These are phyloP conservation scores for Diabrotica undecimpunctata DNA, from an alignment of 1,140 invertebrate species.

Conservation along the genomic window DNA sequence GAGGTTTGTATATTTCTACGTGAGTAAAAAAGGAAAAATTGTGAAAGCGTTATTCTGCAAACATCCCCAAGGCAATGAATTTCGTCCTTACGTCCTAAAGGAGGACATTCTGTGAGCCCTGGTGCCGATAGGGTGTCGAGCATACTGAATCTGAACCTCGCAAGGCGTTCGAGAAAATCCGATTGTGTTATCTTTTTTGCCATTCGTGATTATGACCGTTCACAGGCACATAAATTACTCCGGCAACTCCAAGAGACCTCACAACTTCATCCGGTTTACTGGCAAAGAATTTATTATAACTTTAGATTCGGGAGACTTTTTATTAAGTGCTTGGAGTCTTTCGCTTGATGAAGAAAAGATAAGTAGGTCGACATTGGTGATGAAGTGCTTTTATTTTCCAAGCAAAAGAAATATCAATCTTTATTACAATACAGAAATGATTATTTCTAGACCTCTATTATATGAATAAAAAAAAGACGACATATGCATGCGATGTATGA, in stretches of 20 bases:
- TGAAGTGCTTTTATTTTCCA: no score
- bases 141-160: constrained; percentile 40
- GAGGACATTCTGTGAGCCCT: constrained; percentile 12
- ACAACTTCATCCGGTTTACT: constrained; percentile 1
- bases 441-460: no score
- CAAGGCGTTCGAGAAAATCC: constrained; percentile 42
- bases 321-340: no score
- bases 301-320: no score
- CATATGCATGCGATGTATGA: no score
- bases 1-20: no score
- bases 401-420: no score
- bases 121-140: constrained; percentile 27
- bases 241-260: constrained; percentile 38
- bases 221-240: constrained; percentile 41
- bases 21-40: no score
- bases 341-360: no score
- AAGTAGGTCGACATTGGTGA: no score
- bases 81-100: background rate
- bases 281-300: constrained; percentile 22
- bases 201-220: constrained; percentile 44
- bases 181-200: constrained; percentile 47
- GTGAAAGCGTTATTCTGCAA: background rate
- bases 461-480: no score
- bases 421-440: no score
- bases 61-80: constrained; percentile 6